Evolutionary conservation across 2,113 vertebrate genomes (phyloP).

Genomic region (Xyrauchen texanus): DNA sequence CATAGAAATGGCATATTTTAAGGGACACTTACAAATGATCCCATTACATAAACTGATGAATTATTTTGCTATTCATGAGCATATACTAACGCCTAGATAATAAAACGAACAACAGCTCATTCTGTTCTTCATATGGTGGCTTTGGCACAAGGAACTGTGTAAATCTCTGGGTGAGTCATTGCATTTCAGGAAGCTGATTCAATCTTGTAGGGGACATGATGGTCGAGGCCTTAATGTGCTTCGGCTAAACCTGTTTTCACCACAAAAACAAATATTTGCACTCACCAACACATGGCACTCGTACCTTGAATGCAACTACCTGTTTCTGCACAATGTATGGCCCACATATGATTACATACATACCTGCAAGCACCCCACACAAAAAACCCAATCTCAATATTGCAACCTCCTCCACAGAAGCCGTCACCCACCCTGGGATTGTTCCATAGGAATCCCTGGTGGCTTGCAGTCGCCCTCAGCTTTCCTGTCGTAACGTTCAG

Average conservation of each 20-base stretch:
- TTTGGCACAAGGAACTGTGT: slow-evolving; percentile 1
- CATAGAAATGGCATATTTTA: too few species aligned
- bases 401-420: slow-evolving; percentile 50
- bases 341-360: not conserved
- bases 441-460: slow-evolving; percentile 11
- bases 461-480: not conserved
- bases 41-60: too few species aligned
- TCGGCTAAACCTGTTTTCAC: not conserved
- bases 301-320: not conserved
- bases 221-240: slow-evolving; percentile 29
- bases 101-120: slow-evolving; percentile 30
- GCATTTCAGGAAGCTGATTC: slow-evolving; percentile 41
- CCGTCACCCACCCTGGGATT: slow-evolving; percentile 44
- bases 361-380: slow-evolving; percentile 30
- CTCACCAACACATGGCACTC: slow-evolving; percentile 11
- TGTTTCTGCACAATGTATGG: not conserved
- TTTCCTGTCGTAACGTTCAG: too few species aligned
- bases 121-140: slow-evolving; percentile 25
- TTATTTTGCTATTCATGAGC: not conserved
- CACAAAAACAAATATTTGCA: slow-evolving; percentile 16
- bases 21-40: too few species aligned
- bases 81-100: not conserved
- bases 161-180: slow-evolving; percentile 43
- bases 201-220: slow-evolving; percentile 4
- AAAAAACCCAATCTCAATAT: slow-evolving; percentile 28